These are phyloP conservation scores for Blastobasis lacticolella DNA, from an alignment of 2,888 invertebrate species.

Conservation along the genomic window DNA sequence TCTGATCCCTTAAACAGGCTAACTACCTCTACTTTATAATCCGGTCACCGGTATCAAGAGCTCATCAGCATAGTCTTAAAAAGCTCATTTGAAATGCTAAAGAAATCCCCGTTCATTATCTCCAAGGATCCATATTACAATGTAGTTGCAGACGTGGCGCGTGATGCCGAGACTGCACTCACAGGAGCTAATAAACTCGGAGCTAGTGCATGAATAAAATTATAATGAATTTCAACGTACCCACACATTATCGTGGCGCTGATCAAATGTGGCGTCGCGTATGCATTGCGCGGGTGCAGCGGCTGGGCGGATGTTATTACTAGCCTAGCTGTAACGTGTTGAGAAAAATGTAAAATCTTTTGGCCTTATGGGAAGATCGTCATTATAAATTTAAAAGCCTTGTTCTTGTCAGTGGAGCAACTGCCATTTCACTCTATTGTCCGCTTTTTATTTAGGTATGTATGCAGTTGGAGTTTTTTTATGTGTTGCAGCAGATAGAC, in stretches of 20 bases:
- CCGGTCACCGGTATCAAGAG: no score
- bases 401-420: no score
- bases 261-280: constrained; percentile 44
- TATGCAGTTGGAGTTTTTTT: no score
- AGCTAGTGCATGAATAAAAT: constrained; percentile 56
- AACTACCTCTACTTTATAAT: no score
- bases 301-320: constrained; percentile 1
- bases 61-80: background rate
- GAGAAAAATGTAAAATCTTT: no score
- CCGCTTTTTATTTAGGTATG: no score
- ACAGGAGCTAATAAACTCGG: constrained; percentile 38
- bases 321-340: background rate
- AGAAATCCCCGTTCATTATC: constrained; percentile 20
- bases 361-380: no score
- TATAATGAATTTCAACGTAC: constrained; percentile 52
- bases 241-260: constrained; percentile 37
- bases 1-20: no score
- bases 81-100: constrained; percentile 19
- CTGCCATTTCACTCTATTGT: no score
- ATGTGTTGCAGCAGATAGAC: no score
- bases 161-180: constrained; percentile 6
- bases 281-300: constrained; percentile 35
- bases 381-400: no score
- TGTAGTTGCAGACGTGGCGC: constrained; percentile 19
- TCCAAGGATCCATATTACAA: constrained; percentile 24